Percentiles rank a stretch among this genome's conserved stretches.
Evolutionary conservation across 2,888 invertebrate species (phyloP).

Genomic region (Andrena fulva): DNA sequence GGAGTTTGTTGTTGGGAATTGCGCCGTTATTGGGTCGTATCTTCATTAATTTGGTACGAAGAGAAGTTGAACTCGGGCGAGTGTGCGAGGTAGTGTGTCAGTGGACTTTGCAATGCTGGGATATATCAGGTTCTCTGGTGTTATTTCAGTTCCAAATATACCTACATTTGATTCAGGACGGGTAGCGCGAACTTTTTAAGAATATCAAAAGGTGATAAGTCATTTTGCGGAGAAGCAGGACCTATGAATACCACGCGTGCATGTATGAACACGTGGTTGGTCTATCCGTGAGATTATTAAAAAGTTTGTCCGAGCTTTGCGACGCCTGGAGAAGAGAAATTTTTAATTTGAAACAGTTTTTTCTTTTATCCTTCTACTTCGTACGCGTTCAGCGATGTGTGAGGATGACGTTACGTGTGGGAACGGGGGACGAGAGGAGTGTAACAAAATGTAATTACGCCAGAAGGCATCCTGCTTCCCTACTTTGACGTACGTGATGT

Average conservation of each 20-base stretch:
- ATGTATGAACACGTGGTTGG: too few relatives aligned
- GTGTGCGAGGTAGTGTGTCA: not conserved
- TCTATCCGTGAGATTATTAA: not conserved
- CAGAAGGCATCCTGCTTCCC: conserved; percentile 34
- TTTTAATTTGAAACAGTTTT: not conserved
- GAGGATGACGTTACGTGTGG: not conserved
- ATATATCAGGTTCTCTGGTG: not conserved
- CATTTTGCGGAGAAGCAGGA: too few relatives aligned
- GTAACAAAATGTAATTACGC: conserved; percentile 37
- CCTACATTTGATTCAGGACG: too few relatives aligned
- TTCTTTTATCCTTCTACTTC: not conserved
- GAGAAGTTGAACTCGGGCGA: not conserved
- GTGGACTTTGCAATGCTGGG: not conserved
- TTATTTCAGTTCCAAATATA: too few relatives aligned
- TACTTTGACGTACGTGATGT: conserved; percentile 1
- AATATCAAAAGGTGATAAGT: too few relatives aligned
- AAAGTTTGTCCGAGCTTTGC: not conserved
- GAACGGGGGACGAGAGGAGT: conserved; percentile 9
- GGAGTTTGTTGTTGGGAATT: not conserved
- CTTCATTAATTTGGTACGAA: not conserved
- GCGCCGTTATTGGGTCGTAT: too few relatives aligned
- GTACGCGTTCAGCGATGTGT: too few relatives aligned
- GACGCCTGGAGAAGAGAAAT: not conserved
- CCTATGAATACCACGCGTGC: too few relatives aligned
- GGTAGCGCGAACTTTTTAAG: too few relatives aligned